phyloP scores from a whole-genome alignment of 2,797 vertebrate species.

The Epinephelus coioides region DNA sequence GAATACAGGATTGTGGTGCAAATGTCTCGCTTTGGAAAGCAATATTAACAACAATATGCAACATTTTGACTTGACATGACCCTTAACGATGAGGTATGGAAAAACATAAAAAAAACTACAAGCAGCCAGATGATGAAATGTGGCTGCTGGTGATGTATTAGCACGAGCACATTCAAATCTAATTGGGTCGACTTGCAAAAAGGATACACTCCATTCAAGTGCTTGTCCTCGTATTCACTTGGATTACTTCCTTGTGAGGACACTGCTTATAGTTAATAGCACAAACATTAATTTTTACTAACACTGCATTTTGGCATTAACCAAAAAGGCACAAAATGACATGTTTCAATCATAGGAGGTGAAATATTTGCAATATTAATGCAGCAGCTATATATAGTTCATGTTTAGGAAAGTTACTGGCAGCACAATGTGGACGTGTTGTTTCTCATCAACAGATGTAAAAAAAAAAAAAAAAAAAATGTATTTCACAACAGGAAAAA shows the following conservation, averaged over 20 bases:
- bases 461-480: not conserved
- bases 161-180: not conserved
- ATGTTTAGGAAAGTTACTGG: slow-evolving; percentile 9
- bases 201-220: not conserved
- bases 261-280: not conserved
- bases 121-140: not conserved
- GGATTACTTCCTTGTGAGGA: not conserved
- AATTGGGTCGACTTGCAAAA: not conserved
- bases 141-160: not conserved
- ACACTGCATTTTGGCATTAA: slow-evolving; percentile 15
- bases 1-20: slow-evolving; percentile 30
- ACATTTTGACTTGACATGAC: slow-evolving; percentile 7
- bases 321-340: slow-evolving; percentile 42
- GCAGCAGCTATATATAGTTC: slow-evolving; percentile 26
- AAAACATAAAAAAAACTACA: not conserved
- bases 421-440: not conserved
- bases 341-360: not conserved
- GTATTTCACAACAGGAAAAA: not conserved
- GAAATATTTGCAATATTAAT: slow-evolving; percentile 32
- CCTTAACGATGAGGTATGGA: not conserved
- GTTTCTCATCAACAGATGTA: slow-evolving; percentile 18
- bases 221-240: not conserved
- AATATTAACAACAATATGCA: slow-evolving; percentile 29
- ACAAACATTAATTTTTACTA: slow-evolving; percentile 13
- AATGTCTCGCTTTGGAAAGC: slow-evolving; percentile 31